phyloP scores from a whole-genome alignment of 2,113 vertebrate species.

The Ictidomys tridecemlineatus region DNA sequence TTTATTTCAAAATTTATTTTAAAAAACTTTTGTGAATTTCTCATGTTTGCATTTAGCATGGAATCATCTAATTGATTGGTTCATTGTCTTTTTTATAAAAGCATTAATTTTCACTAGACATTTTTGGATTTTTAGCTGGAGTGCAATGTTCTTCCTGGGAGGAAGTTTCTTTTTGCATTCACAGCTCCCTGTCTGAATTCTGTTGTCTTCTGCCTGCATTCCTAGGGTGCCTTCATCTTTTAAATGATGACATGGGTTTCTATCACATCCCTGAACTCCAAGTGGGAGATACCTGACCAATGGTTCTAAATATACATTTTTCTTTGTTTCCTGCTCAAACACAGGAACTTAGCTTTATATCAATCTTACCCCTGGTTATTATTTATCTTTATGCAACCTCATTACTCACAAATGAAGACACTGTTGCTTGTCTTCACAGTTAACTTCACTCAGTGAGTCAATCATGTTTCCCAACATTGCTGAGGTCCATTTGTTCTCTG shows the following conservation, averaged over 20 bases:
- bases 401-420: background rate
- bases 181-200: background rate
- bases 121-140: background rate
- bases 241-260: background rate
- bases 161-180: background rate
- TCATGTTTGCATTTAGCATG: background rate
- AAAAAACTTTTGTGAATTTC: constrained; percentile 32
- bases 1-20: constrained; percentile 56
- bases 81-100: background rate
- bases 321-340: background rate
- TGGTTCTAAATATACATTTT: background rate
- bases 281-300: background rate
- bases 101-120: background rate
- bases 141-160: background rate
- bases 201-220: background rate
- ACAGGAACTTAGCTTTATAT: background rate
- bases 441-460: constrained; percentile 27
- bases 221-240: background rate
- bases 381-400: background rate
- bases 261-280: background rate
- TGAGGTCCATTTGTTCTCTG: constrained; percentile 9
- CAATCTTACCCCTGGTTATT: background rate
- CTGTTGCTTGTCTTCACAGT: background rate
- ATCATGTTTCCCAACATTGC: background rate
- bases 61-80: background rate